Evolutionary conservation across 1,140 invertebrate species (phyloP).

Genomic region (Brachionus koreanus): DNA sequence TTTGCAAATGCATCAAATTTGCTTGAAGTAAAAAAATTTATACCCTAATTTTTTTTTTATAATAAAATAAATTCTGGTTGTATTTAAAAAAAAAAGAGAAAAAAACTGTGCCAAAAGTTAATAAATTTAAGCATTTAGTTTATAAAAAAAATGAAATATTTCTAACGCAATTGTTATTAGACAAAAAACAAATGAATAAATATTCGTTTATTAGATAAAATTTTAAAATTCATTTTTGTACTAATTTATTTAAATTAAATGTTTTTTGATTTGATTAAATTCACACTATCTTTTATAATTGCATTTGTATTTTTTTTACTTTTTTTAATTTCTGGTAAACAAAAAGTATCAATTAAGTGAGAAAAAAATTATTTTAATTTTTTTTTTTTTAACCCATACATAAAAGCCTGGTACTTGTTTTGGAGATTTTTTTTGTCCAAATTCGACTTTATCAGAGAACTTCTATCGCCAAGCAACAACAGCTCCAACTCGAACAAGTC

Average conservation of each 20-base stretch:
- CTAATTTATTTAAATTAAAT: neutral
- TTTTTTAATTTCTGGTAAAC: constrained; percentile 38
- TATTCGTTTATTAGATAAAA: neutral
- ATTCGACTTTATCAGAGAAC: constrained; percentile 39
- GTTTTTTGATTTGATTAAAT: constrained; percentile 40
- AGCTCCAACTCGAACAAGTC: neutral
- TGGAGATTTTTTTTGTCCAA: constrained; percentile 39
- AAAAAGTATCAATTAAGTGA: neutral
- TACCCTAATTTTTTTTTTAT: too few relatives aligned
- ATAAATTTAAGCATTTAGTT: neutral
- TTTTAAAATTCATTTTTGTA: neutral
- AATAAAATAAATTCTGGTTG: too few relatives aligned
- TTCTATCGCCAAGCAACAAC: neutral
- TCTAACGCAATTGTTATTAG: neutral
- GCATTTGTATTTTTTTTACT: constrained; percentile 28
- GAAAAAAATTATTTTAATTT: neutral
- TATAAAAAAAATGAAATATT: neutral
- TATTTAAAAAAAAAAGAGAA: too few relatives aligned
- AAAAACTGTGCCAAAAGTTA: neutral
- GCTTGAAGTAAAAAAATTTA: too few relatives aligned
- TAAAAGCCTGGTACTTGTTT: constrained; percentile 37
- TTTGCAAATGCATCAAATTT: too few relatives aligned
- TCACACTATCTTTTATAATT: constrained; percentile 34
- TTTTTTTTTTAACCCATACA: neutral
- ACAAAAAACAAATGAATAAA: neutral